phyloP scores from a whole-genome alignment of 2,797 vertebrate genomes.

The Thalassophryne amazonica region DNA sequence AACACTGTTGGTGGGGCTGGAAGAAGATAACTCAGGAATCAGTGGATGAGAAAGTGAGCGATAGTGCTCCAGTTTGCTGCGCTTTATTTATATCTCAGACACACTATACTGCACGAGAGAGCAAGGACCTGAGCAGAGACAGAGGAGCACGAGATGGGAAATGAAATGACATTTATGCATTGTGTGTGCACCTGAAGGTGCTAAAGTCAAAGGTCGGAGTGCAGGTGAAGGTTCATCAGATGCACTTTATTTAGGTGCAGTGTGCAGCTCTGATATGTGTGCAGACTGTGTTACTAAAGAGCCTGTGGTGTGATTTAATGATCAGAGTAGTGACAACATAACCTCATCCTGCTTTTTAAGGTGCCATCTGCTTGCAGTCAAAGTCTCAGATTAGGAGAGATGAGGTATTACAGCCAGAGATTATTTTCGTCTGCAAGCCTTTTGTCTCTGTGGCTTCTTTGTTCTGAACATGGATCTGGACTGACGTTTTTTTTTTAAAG shows the following conservation, averaged over 20 bases:
- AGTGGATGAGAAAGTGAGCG: slow-evolving; percentile 18
- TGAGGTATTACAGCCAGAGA: slow-evolving; percentile 40
- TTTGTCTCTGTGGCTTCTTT: slow-evolving; percentile 30
- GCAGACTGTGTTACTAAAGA: no score
- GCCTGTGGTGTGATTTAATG: slow-evolving; percentile 23
- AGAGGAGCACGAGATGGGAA: neutral
- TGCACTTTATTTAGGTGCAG: no score
- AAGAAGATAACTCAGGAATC: slow-evolving; percentile 27
- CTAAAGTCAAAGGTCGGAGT: no score
- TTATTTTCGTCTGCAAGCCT: slow-evolving; percentile 47
- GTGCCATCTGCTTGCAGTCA: slow-evolving; percentile 58
- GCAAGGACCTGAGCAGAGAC: slow-evolving; percentile 10
- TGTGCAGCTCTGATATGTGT: no score
- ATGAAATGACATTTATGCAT: slow-evolving; percentile 3
- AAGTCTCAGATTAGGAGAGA: slow-evolving; percentile 44
- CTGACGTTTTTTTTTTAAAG: slow-evolving; percentile 4
- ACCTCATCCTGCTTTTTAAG: slow-evolving; percentile 32
- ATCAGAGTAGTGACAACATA: slow-evolving; percentile 10
- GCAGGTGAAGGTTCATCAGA: no score
- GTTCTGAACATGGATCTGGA: slow-evolving; percentile 20
- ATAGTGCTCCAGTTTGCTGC: slow-evolving; percentile 57
- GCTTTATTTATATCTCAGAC: slow-evolving; percentile 71
- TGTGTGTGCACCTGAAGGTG: no score
- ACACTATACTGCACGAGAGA: slow-evolving; percentile 24
- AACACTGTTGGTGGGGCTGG: slow-evolving; percentile 38